Conservation (phyloP, 2,797 vertebrate genomes). For the Dicrostonyx torquatus region DNA sequence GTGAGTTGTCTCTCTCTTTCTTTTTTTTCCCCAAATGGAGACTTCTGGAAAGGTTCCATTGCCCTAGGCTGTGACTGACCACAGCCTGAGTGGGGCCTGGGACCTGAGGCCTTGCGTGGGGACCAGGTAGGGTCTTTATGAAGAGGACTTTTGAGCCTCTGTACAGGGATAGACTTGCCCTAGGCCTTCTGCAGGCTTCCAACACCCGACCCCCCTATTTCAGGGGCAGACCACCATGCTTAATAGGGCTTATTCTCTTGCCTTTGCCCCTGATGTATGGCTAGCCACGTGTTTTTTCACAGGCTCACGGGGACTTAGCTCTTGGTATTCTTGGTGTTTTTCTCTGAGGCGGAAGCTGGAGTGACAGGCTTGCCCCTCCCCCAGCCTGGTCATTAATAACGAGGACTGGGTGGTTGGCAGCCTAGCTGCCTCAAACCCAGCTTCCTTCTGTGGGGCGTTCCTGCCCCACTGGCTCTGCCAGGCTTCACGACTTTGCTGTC, state of each 20-base stretch:
- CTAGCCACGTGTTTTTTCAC: neutral
- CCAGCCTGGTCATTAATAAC: neutral
- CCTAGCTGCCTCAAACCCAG: neutral
- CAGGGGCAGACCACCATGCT: neutral
- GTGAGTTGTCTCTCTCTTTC: neutral
- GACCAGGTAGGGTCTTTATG: neutral
- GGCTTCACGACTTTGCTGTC: conserved; percentile 36
- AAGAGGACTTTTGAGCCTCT: neutral
- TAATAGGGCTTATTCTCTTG: neutral
- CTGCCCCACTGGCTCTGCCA: neutral
- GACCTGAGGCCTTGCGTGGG: neutral
- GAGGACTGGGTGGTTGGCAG: conserved; percentile 12
- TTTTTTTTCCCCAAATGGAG: accelerated
- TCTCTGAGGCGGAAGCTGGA: neutral
- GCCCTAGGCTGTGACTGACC: neutral
- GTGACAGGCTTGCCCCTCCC: neutral
- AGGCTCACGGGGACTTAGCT: neutral
- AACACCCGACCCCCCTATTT: too few relatives aligned
- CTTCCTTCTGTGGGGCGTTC: conserved; percentile 66
- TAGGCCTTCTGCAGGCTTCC: too few relatives aligned
- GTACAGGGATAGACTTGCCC: neutral
- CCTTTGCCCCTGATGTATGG: neutral
- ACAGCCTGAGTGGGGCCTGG: neutral
- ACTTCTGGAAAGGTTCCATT: too few relatives aligned
- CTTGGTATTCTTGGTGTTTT: neutral